Conservation (phyloP, 2,797 vertebrate species). For the Megaceryle alcyon region DNA sequence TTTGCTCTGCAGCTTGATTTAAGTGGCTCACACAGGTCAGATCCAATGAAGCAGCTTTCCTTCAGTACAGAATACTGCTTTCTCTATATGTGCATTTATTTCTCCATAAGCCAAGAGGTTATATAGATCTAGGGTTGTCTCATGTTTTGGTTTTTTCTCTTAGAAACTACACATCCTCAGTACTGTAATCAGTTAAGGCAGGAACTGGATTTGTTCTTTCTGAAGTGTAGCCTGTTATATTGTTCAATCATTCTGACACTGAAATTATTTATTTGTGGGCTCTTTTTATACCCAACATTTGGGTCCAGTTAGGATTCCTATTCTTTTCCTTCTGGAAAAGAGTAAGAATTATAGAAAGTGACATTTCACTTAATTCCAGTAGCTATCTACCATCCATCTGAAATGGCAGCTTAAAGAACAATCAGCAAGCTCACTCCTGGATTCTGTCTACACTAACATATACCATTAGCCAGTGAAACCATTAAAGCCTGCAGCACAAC, state of each 20-base stretch:
- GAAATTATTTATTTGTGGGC: neutral
- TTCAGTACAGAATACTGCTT: neutral
- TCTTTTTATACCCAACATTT: neutral
- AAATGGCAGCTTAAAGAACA: neutral
- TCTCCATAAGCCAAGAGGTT: neutral
- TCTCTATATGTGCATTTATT: neutral
- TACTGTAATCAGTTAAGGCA: neutral
- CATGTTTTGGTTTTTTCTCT: neutral
- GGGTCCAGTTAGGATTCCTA: neutral
- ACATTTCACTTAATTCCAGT: neutral
- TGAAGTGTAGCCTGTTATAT: neutral
- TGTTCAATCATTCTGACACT: neutral
- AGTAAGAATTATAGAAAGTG: neutral
- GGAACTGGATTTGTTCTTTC: neutral
- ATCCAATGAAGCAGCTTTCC: neutral
- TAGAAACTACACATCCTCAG: neutral
- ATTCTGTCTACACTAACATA: neutral
- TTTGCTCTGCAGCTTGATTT: conserved; percentile 19
- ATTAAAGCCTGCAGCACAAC: neutral
- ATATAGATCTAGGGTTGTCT: neutral
- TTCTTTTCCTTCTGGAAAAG: neutral
- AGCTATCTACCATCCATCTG: neutral
- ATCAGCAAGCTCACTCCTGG: neutral
- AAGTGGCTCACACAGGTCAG: neutral
- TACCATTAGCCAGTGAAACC: neutral